A percentile compares a stretch with the other conserved stretches of the same genome.
Evolutionary conservation across 2,888 invertebrate genomes (phyloP).

Genomic region (Drosophila tanythrix): DNA sequence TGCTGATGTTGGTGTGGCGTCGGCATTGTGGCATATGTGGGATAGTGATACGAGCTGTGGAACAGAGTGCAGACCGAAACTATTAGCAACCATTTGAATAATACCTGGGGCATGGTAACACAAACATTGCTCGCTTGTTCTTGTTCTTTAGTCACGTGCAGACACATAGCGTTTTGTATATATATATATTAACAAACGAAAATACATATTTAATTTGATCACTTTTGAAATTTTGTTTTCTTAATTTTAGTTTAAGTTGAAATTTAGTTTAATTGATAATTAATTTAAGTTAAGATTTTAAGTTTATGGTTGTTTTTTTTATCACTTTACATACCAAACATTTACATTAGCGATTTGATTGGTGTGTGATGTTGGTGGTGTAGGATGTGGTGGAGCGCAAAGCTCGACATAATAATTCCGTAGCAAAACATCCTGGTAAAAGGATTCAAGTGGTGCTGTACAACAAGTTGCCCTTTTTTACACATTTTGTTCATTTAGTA

Average conservation of each 20-base stretch:
- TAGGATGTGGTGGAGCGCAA: constrained; percentile 81
- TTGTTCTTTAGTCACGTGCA: constrained; percentile 68
- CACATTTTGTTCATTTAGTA: constrained; percentile 66
- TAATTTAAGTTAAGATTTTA: constrained; percentile 38
- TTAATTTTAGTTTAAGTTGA: constrained; percentile 31
- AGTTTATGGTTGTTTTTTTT: constrained; percentile 31
- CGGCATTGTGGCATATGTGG: constrained; percentile 85
- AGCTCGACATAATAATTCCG: constrained; percentile 82
- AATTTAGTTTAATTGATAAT: constrained; percentile 37
- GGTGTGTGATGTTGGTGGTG: constrained; percentile 81
- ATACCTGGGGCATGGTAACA: constrained; percentile 4
- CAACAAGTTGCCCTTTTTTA: constrained; percentile 81
- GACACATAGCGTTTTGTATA: constrained; percentile 67
- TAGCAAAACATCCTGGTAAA: constrained; percentile 82
- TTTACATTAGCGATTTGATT: constrained; percentile 81
- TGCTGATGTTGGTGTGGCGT: constrained; percentile 87
- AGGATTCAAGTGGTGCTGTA: constrained; percentile 82
- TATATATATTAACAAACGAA: constrained; percentile 10
- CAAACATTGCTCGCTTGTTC: constrained; percentile 44
- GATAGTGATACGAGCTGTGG: constrained; percentile 82
- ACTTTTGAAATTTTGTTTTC: constrained; percentile 39
- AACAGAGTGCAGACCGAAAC: constrained; percentile 26
- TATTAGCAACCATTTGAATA: constrained; percentile 11
- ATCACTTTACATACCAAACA: constrained; percentile 82
- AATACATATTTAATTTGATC: constrained; percentile 41